Evolutionary conservation across 1,140 invertebrate genomes (phyloP).

Genomic region (Sinonovacula constricta): DNA sequence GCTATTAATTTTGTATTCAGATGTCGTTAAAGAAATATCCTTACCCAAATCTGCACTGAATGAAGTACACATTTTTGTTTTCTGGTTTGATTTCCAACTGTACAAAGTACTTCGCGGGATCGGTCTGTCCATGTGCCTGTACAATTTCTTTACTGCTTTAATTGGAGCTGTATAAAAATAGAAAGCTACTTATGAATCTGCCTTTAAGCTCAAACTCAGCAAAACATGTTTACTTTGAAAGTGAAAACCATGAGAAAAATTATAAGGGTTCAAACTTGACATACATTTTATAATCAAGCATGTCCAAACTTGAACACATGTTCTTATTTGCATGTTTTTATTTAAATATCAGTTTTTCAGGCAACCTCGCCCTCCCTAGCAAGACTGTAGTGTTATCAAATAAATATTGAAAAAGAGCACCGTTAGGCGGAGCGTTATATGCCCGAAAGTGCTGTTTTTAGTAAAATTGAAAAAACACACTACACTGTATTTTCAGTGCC

Average conservation of each 20-base stretch:
- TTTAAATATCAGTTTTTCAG: too few relatives aligned
- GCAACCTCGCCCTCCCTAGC: too few relatives aligned
- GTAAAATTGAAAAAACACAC: too few relatives aligned
- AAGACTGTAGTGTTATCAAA: too few relatives aligned
- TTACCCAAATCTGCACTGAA: conserved; percentile 10
- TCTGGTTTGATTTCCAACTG: conserved; percentile 11
- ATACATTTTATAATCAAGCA: background rate
- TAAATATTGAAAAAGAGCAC: too few relatives aligned
- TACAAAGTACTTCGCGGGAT: conserved; percentile 14
- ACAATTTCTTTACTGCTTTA: conserved; percentile 13
- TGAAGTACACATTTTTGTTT: conserved; percentile 13
- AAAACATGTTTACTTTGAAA: conserved; percentile 14
- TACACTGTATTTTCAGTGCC: too few relatives aligned
- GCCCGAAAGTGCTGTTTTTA: too few relatives aligned
- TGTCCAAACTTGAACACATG: conserved; percentile 14
- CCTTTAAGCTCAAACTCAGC: conserved; percentile 10
- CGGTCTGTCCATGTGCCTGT: conserved; percentile 3
- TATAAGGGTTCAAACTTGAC: too few relatives aligned
- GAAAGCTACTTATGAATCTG: conserved; percentile 15
- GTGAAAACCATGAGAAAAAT: too few relatives aligned
- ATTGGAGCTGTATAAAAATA: conserved; percentile 11
- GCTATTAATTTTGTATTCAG: conserved; percentile 9
- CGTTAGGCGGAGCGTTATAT: too few relatives aligned
- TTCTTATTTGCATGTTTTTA: background rate
- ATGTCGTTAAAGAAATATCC: conserved; percentile 11